Conservation (phyloP, 2,888 invertebrate species). For the Colostygia pectinataria region DNA sequence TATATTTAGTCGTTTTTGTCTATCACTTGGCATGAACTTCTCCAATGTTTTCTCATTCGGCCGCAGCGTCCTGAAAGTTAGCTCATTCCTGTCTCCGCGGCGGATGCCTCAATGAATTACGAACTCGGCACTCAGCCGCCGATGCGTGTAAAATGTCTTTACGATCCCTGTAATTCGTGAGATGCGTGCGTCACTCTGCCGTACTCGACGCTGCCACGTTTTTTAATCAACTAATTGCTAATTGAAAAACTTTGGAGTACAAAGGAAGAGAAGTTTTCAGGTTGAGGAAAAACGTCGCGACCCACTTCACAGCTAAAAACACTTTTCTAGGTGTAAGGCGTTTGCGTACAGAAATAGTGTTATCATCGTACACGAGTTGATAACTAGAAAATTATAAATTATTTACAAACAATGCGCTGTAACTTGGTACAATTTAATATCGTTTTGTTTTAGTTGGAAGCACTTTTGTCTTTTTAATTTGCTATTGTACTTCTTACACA, state of each 20-base stretch:
- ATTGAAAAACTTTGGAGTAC: conserved; percentile 68
- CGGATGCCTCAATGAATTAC: conserved; percentile 68
- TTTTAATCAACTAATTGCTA: conserved; percentile 72
- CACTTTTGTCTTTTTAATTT: conserved; percentile 2
- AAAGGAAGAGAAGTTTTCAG: conserved; percentile 49
- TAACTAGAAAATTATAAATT: conserved; percentile 4
- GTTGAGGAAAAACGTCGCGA: conserved; percentile 53
- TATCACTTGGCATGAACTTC: conserved; percentile 71
- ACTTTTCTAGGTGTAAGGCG: conserved; percentile 37
- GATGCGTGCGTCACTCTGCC: conserved; percentile 53
- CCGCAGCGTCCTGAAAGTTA: conserved; percentile 70
- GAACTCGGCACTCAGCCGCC: conserved; percentile 68
- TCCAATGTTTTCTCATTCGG: conserved; percentile 76
- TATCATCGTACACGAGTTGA: conserved; percentile 26
- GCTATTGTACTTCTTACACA: neutral
- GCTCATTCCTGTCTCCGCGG: conserved; percentile 67
- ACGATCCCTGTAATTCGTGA: conserved; percentile 62
- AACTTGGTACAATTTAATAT: neutral
- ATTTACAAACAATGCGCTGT: neutral
- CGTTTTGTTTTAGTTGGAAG: conserved; percentile 1
- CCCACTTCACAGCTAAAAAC: conserved; percentile 56
- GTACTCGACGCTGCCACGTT: conserved; percentile 36
- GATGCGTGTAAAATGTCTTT: conserved; percentile 78
- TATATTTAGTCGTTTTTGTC: conserved; percentile 71
- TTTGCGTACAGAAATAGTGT: conserved; percentile 27